phyloP scores from a whole-genome alignment of 2,888 invertebrate genomes.

The Metellina segmentata region DNA sequence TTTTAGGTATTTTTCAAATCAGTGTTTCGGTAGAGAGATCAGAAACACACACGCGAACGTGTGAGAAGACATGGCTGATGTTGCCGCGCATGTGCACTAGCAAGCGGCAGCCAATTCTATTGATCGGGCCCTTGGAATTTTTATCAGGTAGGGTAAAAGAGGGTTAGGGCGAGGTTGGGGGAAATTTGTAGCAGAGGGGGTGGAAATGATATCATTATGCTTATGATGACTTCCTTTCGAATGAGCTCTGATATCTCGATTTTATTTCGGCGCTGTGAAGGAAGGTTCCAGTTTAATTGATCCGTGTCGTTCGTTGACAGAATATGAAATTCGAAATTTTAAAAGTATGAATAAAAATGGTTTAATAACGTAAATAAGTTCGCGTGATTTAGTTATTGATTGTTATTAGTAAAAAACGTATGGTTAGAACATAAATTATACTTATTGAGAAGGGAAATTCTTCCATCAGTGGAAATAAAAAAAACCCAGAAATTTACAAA shows the following conservation, averaged over 20 bases:
- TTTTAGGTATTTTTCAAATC: neutral
- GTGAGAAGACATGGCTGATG: slow-evolving; percentile 2
- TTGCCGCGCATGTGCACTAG: slow-evolving; percentile 34
- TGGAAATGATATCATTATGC: slow-evolving; percentile 28
- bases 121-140: slow-evolving; percentile 57
- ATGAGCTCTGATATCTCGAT: neutral
- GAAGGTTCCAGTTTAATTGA: too few relatives aligned
- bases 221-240: slow-evolving; percentile 1
- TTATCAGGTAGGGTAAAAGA: slow-evolving; percentile 31
- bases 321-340: too few relatives aligned
- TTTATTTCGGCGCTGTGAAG: too few relatives aligned
- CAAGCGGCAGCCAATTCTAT: slow-evolving; percentile 26
- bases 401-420: too few relatives aligned
- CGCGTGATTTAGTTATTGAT: too few relatives aligned
- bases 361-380: too few relatives aligned
- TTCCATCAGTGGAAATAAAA: too few relatives aligned
- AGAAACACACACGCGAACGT: slow-evolving; percentile 10
- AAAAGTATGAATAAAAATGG: too few relatives aligned
- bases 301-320: too few relatives aligned
- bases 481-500: too few relatives aligned
- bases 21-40: neutral
- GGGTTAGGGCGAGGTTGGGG: slow-evolving; percentile 22
- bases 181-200: neutral
- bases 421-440: too few relatives aligned
- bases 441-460: too few relatives aligned